Base-by-base conservation (phyloP, 2,113 vertebrate genomes). In the Ginglymostoma cirratum region DNA sequence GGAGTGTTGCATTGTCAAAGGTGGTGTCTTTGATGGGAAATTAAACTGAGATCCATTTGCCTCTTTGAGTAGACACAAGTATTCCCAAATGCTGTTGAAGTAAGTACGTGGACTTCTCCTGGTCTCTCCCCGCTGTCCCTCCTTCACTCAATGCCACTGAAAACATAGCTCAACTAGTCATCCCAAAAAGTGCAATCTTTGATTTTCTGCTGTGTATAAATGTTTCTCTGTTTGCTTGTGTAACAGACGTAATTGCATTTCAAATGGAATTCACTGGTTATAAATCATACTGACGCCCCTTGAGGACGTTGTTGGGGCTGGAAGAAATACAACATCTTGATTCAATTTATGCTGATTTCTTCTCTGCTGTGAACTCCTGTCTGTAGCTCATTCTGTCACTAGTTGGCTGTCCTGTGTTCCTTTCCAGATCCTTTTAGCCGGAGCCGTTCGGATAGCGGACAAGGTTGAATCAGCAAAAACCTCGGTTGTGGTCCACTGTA, bases 401-500 rank as follows among this genome's bases (percentile, higher is more conserved):
- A 95, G 30, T 27, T 21, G 67, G 42, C 94, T 19, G 24, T 95
- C 42, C 4, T 97, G 0, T 96, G 96, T 96, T 96, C 96, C 96
- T 21, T 96, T 96, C 67, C 94, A 99, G 99, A 98, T 98, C 97
- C 97, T 99, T 85, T 97, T 99, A 86, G 97, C 98, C 0, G 99
- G 99, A 96, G 98, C 99, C 5, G 98, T 99, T 34, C 98, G 98
- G 96, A 98, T 99, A 34, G 99, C 98, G 0, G 98, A 99, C 96
- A 99, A 98, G 97, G 97, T 99, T 76, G 99, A 99, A 96, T 99
- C 98, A 0, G 98, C 98, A 89, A 99, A 99, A 96, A 99, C 98
- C 0, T 99, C 99, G 0, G 99, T 99, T 80, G 98, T 99, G 97
- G 98, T 99, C 12, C 99, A 99, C 96, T 99, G 99, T 97, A 99